Percentiles rank a stretch among this genome's conserved stretches.
Evolutionary conservation across 2,797 vertebrate genomes (phyloP).

Genomic region (Eurystomus glaucurus): DNA sequence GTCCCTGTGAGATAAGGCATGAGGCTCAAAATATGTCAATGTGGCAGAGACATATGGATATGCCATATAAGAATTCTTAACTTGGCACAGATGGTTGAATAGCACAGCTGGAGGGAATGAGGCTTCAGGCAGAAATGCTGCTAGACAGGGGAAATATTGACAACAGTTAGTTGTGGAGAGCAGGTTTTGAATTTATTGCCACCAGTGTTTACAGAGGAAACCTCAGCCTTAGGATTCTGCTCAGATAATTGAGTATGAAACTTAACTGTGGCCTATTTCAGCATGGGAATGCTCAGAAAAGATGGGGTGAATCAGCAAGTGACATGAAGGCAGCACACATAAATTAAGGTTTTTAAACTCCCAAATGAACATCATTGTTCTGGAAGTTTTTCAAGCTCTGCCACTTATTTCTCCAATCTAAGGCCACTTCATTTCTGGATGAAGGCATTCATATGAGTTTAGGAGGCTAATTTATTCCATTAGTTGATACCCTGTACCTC

Average conservation of each 20-base stretch:
- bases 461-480: background rate
- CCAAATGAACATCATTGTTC: background rate
- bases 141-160: background rate
- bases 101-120: background rate
- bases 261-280: background rate
- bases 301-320: background rate
- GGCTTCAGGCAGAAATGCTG: background rate
- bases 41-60: background rate
- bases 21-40: rapidly evolving
- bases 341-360: background rate
- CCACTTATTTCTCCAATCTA: background rate
- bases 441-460: background rate
- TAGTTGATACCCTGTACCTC: background rate
- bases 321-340: background rate
- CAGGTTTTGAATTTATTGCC: background rate
- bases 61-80: background rate
- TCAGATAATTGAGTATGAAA: background rate
- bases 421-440: background rate
- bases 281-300: background rate
- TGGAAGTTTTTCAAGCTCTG: background rate
- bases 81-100: background rate
- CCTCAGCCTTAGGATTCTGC: background rate
- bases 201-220: background rate
- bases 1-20: background rate
- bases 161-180: background rate